A percentile compares a stretch with the other conserved stretches of the same genome.
These are phyloP conservation scores for Drosophila mayaguana DNA, from an alignment of 2,888 invertebrate species.

Conservation along the genomic window DNA sequence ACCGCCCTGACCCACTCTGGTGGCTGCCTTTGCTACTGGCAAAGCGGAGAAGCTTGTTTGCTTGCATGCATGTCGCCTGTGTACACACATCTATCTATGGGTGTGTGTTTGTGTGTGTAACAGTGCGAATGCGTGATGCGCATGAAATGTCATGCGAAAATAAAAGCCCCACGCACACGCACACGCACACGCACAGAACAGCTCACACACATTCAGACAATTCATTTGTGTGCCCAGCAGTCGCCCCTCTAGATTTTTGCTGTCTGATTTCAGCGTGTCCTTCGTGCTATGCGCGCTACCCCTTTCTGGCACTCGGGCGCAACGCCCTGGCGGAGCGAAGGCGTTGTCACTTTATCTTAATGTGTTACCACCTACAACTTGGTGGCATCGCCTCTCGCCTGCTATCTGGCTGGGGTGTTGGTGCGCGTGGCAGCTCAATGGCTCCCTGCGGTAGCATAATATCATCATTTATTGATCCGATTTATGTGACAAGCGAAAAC, in stretches of 20 bases:
- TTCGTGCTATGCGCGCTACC: constrained; percentile 58
- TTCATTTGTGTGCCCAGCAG: constrained; percentile 71
- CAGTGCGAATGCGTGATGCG: constrained; percentile 79
- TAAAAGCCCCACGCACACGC: constrained; percentile 55
- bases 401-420: constrained; percentile 17
- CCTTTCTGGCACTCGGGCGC: constrained; percentile 64
- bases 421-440: constrained; percentile 69
- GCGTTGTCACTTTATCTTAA: constrained; percentile 82
- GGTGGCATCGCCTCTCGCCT: constrained; percentile 35
- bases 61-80: constrained; percentile 66
- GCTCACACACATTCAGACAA: constrained; percentile 50
- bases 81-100: constrained; percentile 60
- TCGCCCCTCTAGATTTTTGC: constrained; percentile 49
- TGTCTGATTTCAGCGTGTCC: constrained; percentile 75
- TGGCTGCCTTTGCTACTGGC: constrained; percentile 59
- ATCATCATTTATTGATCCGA: constrained; percentile 84
- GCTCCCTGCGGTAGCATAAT: constrained; percentile 83
- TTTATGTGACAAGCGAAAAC: constrained; percentile 82
- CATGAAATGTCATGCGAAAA: constrained; percentile 78
- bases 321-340: constrained; percentile 50
- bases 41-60: constrained; percentile 68
- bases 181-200: neutral
- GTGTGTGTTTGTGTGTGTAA: constrained; percentile 55
- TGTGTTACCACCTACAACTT: constrained; percentile 82
- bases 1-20: neutral